Percentiles rank a stretch among this genome's conserved stretches.
Evolutionary conservation across 2,113 vertebrate genomes (phyloP).

Genomic region (Eulemur macaco): DNA sequence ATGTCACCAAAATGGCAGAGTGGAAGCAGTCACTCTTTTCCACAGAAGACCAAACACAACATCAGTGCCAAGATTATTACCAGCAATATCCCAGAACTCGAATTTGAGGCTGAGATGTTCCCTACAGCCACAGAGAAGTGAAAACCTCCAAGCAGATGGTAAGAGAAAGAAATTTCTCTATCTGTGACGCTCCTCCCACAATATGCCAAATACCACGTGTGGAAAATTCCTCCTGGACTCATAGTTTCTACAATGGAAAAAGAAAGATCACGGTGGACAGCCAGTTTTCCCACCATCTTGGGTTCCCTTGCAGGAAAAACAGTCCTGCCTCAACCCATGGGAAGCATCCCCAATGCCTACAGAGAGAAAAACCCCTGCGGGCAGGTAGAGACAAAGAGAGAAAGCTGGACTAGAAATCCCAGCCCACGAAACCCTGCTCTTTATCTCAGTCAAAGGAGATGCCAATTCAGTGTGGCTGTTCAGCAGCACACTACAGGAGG

Average conservation of each 20-base stretch:
- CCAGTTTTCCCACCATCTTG: background rate
- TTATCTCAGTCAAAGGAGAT: background rate
- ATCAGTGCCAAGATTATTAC: background rate
- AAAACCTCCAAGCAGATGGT: background rate
- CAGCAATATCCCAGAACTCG: background rate
- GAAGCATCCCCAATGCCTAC: background rate
- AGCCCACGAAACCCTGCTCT: background rate
- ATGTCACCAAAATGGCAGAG: background rate
- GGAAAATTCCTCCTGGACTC: background rate
- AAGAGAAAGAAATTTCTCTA: background rate
- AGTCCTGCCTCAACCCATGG: background rate
- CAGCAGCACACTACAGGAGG: background rate
- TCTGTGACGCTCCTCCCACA: background rate
- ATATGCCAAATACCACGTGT: background rate
- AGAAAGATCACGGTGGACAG: background rate
- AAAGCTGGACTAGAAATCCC: background rate
- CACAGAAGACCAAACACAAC: background rate
- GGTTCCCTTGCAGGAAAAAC: background rate
- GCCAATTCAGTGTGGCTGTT: background rate
- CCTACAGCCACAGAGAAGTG: background rate
- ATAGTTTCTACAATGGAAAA: background rate
- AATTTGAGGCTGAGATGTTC: background rate
- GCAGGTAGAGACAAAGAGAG: background rate
- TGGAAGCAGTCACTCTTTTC: background rate
- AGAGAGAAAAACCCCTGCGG: background rate